These are phyloP conservation scores for Polydrusus cervinus DNA, from an alignment of 2,888 invertebrate species.

Conservation along the genomic window DNA sequence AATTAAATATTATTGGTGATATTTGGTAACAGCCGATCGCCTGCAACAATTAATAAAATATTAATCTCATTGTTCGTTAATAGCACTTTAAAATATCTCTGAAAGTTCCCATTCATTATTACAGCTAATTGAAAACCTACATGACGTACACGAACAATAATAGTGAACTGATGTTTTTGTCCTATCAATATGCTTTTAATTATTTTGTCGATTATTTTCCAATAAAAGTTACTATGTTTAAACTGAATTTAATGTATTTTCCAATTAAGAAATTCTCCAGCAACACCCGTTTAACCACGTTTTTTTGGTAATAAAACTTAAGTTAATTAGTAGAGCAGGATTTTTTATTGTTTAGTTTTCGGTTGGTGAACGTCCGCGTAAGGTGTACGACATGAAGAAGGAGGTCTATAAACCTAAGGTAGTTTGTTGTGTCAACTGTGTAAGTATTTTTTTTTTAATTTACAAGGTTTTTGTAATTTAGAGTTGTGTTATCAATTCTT, in stretches of 20 bases:
- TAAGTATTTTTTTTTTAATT: constrained; percentile 38
- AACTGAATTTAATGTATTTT: constrained; percentile 12
- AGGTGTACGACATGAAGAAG: constrained; percentile 42
- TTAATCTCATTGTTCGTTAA: no score
- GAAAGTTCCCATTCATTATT: neutral
- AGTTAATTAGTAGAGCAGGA: neutral
- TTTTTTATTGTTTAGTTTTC: constrained; percentile 10
- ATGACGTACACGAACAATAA: neutral
- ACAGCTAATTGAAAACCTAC: neutral
- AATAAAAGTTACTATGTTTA: constrained; percentile 19
- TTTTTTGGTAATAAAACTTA: constrained; percentile 14
- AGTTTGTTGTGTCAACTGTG: constrained; percentile 31
- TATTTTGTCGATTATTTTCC: constrained; percentile 21
- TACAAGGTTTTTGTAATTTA: neutral
- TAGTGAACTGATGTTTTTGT: constrained; percentile 1
- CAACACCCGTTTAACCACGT: constrained; percentile 22
- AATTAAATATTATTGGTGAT: no score
- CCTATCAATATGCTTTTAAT: constrained; percentile 16
- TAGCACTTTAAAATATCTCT: no score
- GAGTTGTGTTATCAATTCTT: no score
- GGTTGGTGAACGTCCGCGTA: neutral
- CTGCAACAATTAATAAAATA: no score
- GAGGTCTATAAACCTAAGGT: constrained; percentile 46
- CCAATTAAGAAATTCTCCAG: constrained; percentile 17
- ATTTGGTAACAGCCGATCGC: no score